Conservation (phyloP, 1,140 invertebrate species). For the Proales similis region DNA sequence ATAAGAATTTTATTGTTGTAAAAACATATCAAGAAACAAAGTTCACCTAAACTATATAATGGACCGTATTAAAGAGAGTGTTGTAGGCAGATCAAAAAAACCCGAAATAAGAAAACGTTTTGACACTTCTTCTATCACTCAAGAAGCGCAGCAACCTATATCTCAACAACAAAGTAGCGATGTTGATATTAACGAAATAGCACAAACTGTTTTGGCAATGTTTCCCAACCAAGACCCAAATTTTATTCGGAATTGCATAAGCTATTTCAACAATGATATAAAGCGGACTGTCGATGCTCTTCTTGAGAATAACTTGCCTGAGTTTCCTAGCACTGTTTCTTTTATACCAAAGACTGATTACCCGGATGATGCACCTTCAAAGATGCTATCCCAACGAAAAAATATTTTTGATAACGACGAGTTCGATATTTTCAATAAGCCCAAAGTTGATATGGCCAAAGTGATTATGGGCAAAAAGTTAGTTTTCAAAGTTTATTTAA, state of each 20-base stretch:
- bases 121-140: too few species aligned
- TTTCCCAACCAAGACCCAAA: slow-evolving; percentile 15
- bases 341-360: background rate
- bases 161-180: too few species aligned
- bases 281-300: slow-evolving; percentile 22
- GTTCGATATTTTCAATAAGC: slow-evolving; percentile 33
- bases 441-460: slow-evolving; percentile 20
- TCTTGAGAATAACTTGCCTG: slow-evolving; percentile 27
- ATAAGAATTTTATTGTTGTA: too few species aligned
- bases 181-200: too few species aligned
- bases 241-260: slow-evolving; percentile 3
- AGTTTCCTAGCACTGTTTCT: background rate
- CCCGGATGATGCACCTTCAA: background rate
- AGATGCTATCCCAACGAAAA: slow-evolving; percentile 6
- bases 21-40: too few species aligned
- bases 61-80: too few species aligned
- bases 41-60: too few species aligned
- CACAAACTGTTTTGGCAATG: slow-evolving; percentile 1
- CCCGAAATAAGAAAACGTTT: background rate
- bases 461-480: slow-evolving; percentile 29
- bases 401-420: slow-evolving; percentile 30
- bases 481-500: too few species aligned
- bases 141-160: background rate
- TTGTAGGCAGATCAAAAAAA: too few species aligned
- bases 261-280: slow-evolving; percentile 19